Percentiles rank a stretch among this genome's conserved stretches.
These are phyloP conservation scores for Gallinago nigripennis DNA, from an alignment of 2,797 vertebrate species.

Conservation along the genomic window DNA sequence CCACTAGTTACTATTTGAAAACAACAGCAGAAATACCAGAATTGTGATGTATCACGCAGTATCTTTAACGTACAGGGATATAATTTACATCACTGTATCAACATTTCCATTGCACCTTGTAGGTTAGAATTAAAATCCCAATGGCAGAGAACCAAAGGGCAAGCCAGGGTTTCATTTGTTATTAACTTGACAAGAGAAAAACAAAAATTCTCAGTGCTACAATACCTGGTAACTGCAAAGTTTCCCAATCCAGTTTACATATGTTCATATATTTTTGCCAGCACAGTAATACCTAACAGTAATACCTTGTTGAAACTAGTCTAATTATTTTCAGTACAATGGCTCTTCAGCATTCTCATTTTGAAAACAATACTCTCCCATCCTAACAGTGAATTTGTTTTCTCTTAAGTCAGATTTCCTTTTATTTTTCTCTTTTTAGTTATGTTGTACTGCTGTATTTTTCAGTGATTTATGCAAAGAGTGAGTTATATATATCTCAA, in stretches of 20 bases:
- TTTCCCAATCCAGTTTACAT: not conserved
- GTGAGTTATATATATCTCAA: not conserved
- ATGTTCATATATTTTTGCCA: not conserved
- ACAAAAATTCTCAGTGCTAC: not conserved
- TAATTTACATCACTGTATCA: not conserved
- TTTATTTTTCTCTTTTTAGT: not conserved
- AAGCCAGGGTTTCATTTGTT: not conserved
- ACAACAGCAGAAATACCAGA: not conserved
- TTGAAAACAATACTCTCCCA: not conserved
- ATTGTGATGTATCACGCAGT: not conserved
- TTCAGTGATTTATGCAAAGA: not conserved
- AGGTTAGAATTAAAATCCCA: not conserved
- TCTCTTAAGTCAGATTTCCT: not conserved
- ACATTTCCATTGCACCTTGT: not conserved
- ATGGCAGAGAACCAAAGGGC: not conserved
- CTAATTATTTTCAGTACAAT: not conserved
- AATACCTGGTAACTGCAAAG: not conserved
- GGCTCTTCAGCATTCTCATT: not conserved
- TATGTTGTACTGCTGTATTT: not conserved
- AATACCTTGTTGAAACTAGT: not conserved
- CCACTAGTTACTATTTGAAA: not conserved
- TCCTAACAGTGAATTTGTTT: not conserved
- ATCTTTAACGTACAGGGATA: not conserved
- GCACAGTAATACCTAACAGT: not conserved
- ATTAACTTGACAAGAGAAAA: not conserved